Evolutionary conservation across 1,140 invertebrate species (phyloP).

Genomic region (Gonatopus flavifemur): DNA sequence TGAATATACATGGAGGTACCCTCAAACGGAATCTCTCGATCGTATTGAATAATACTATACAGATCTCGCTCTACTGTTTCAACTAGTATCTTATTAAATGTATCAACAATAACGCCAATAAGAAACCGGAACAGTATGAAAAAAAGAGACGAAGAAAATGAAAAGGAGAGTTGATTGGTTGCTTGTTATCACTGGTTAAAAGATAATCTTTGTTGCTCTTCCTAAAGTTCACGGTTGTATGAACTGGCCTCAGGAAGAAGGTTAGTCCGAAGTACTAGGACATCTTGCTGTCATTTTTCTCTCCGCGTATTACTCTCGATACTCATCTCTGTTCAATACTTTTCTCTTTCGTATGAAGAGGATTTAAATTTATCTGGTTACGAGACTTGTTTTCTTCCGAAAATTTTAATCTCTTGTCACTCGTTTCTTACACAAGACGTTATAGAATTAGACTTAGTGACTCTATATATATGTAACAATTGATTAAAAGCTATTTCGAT

Average conservation of each 20-base stretch:
- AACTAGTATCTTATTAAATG: too few species aligned
- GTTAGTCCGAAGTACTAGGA: constrained; percentile 27
- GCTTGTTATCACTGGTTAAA: constrained; percentile 21
- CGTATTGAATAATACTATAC: too few species aligned
- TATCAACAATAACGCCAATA: too few species aligned
- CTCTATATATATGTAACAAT: too few species aligned
- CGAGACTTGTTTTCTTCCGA: constrained; percentile 1
- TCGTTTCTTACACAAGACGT: too few species aligned
- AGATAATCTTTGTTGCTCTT: constrained; percentile 29
- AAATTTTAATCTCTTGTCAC: neutral
- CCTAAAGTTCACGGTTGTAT: constrained; percentile 31
- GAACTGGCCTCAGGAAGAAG: constrained; percentile 14
- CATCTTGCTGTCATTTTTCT: constrained; percentile 8
- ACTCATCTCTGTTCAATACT: neutral
- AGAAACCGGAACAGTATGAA: neutral
- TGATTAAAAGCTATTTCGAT: too few species aligned
- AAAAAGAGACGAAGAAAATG: neutral
- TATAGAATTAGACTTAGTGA: too few species aligned
- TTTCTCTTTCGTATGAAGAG: neutral
- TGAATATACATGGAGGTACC: too few species aligned
- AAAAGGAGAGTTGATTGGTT: neutral
- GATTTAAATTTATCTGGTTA: neutral
- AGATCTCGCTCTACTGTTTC: too few species aligned
- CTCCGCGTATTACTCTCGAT: too few species aligned
- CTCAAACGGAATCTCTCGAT: too few species aligned